These are phyloP conservation scores for Rhinatrema bivittatum DNA, from an alignment of 2,797 vertebrate genomes.

Conservation along the genomic window DNA sequence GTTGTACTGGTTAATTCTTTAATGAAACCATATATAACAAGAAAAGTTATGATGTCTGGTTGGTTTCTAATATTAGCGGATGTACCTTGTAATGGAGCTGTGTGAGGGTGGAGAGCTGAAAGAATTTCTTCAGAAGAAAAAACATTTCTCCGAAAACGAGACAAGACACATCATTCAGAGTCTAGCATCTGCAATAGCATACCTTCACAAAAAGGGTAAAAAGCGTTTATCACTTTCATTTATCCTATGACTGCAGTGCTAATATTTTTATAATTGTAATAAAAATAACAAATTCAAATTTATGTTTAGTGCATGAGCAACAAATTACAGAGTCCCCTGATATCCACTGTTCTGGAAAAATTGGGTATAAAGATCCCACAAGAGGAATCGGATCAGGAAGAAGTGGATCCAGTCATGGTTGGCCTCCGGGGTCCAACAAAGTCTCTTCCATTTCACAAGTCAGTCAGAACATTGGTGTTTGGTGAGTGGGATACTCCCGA, in stretches of 20 bases:
- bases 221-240: background rate
- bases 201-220: slow-evolving; percentile 74
- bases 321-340: background rate
- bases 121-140: slow-evolving; percentile 60
- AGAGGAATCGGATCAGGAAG: no score
- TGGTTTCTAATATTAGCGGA: slow-evolving; percentile 64
- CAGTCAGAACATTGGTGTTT: no score
- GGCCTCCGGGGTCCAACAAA: no score
- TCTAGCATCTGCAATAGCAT: slow-evolving; percentile 64
- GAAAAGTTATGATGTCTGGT: slow-evolving; percentile 3
- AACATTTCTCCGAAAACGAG: slow-evolving; percentile 70
- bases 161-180: slow-evolving; percentile 67
- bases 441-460: no score
- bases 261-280: slow-evolving; percentile 2
- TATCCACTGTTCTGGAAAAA: no score
- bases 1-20: background rate
- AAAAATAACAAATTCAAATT: slow-evolving; percentile 1
- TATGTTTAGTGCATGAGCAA: no score
- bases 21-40: background rate
- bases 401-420: no score
- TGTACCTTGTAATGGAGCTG: slow-evolving; percentile 77
- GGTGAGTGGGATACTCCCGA: no score
- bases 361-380: no score
- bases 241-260: background rate
- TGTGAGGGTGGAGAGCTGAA: slow-evolving; percentile 74